Conservation (phyloP, 2,888 invertebrate species). For the Andrena haemorrhoa region DNA sequence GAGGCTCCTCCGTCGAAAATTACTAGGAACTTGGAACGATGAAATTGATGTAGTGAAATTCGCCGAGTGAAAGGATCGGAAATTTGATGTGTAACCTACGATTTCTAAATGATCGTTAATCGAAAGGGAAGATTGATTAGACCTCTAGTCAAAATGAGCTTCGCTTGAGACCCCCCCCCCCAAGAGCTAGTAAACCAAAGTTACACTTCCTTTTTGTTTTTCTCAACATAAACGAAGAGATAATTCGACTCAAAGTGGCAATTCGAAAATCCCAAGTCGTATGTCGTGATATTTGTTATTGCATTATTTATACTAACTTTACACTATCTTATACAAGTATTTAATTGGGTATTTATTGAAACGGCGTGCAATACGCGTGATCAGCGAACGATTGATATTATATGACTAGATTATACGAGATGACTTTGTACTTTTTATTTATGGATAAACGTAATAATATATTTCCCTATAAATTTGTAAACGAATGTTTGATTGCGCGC, state of each 20-base stretch:
- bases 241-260: neutral
- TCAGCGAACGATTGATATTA: conserved; percentile 58
- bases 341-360: conserved; percentile 50
- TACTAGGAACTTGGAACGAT: neutral
- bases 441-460: conserved; percentile 46
- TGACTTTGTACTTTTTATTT: conserved; percentile 41
- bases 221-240: conserved; percentile 11
- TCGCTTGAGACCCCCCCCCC: conserved; percentile 1
- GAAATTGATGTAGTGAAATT: conserved; percentile 2
- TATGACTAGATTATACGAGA: conserved; percentile 28
- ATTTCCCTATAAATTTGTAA: conserved; percentile 44
- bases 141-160: conserved; percentile 56
- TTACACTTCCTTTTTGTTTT: conserved; percentile 23
- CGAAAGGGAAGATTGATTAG: conserved; percentile 3
- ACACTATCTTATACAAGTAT: conserved; percentile 35
- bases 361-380: conserved; percentile 66
- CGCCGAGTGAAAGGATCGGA: neutral
- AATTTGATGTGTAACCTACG: neutral
- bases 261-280: conserved; percentile 9
- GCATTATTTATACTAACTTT: conserved; percentile 44
- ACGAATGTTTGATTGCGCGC: neutral
- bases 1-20: neutral
- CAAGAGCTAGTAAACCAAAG: conserved; percentile 54
- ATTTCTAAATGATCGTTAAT: neutral
- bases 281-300: conserved; percentile 46